Evolutionary conservation across 2,888 invertebrate genomes (phyloP).

Genomic region (Steinernema hermaphroditum): DNA sequence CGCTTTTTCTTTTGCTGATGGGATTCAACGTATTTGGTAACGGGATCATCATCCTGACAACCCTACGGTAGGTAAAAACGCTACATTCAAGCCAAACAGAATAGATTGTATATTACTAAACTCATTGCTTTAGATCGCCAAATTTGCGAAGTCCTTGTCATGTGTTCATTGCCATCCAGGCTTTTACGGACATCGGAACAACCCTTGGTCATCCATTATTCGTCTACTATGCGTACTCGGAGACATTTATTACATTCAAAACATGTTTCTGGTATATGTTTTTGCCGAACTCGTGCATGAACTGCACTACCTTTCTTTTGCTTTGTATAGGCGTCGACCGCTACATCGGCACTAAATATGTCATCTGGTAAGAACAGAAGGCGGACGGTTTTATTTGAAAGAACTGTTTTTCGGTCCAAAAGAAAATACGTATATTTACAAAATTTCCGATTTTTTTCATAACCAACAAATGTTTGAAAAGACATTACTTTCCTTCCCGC

Average conservation of each 20-base stretch:
- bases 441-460: too few species aligned
- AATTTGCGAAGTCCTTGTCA: neutral
- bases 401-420: neutral
- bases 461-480: too few species aligned
- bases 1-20: neutral
- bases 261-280: neutral
- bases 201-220: neutral
- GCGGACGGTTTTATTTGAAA: neutral
- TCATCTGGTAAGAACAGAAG: neutral
- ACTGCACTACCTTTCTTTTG: neutral
- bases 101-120: neutral
- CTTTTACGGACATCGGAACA: neutral
- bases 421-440: too few species aligned
- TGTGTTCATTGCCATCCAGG: conserved; percentile 7
- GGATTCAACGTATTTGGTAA: neutral
- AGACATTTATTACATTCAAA: neutral
- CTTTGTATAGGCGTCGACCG: neutral
- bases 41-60: neutral
- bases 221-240: neutral
- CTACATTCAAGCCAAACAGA: neutral
- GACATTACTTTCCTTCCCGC: too few species aligned
- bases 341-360: neutral
- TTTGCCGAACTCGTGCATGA: neutral
- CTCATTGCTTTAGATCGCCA: neutral
- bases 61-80: neutral